Percentiles rank a stretch among this genome's conserved stretches.
phyloP scores from a whole-genome alignment of 2,888 invertebrate species.

The Dryadula phaetusa region DNA sequence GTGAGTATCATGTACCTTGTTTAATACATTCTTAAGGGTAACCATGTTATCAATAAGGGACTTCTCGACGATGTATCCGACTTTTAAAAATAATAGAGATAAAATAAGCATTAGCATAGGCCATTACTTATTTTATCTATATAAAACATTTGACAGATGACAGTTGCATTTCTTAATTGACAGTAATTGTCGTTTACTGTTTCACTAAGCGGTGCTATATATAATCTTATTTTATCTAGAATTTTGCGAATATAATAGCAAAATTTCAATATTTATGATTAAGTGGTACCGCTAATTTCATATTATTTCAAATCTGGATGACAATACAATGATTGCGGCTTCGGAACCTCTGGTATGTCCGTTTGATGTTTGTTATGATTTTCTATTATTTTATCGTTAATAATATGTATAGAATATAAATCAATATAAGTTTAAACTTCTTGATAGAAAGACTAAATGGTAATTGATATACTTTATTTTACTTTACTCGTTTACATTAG shows the following conservation, averaged over 20 bases:
- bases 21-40: too few species aligned
- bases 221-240: background rate
- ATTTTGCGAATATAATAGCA: background rate
- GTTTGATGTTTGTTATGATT: constrained; percentile 44
- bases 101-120: too few species aligned
- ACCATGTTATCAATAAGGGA: too few species aligned
- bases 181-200: constrained; percentile 18
- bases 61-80: too few species aligned
- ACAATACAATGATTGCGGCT: constrained; percentile 94
- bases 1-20: too few species aligned
- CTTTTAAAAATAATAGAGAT: too few species aligned
- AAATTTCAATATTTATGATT: constrained; percentile 48
- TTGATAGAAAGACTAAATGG: too few species aligned
- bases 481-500: too few species aligned
- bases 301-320: constrained; percentile 93
- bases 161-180: background rate
- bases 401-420: background rate
- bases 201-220: background rate
- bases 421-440: too few species aligned
- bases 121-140: too few species aligned
- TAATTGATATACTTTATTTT: too few species aligned
- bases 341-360: constrained; percentile 92
- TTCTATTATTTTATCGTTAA: constrained; percentile 17
- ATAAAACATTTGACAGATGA: background rate
- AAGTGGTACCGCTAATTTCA: constrained; percentile 54